Evolutionary conservation across 2,888 invertebrate genomes (phyloP).

Genomic region (Encarsia formosa): DNA sequence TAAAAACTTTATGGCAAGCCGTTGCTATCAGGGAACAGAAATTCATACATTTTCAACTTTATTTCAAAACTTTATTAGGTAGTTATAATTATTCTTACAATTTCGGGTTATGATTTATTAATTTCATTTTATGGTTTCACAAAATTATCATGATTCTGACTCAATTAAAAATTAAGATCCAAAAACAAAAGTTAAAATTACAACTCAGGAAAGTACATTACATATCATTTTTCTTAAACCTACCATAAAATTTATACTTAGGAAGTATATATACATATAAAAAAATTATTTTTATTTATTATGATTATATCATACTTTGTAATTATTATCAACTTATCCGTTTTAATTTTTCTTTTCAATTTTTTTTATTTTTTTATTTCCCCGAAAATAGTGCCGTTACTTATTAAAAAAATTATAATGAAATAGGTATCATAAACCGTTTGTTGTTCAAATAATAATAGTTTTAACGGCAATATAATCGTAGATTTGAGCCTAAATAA

Average conservation of each 20-base stretch:
- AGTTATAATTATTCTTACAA: constrained; percentile 42
- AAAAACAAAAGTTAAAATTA: constrained; percentile 6
- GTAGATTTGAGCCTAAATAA: constrained; percentile 4
- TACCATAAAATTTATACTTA: constrained; percentile 4
- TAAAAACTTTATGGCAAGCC: constrained; percentile 42
- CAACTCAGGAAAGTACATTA: constrained; percentile 7
- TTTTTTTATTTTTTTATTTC: constrained; percentile 1
- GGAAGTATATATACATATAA: too few species aligned
- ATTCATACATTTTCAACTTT: constrained; percentile 32
- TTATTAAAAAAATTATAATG: neutral
- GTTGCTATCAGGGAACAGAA: constrained; percentile 48
- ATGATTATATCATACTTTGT: too few species aligned
- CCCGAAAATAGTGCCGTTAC: constrained; percentile 11
- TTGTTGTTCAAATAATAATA: too few species aligned
- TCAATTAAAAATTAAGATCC: constrained; percentile 6
- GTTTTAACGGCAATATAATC: constrained; percentile 3
- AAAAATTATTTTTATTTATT: too few species aligned
- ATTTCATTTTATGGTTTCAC: constrained; percentile 29
- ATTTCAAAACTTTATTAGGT: constrained; percentile 41
- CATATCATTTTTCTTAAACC: constrained; percentile 4
- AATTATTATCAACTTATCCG: too few species aligned
- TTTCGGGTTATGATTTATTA: constrained; percentile 31
- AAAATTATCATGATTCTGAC: constrained; percentile 20
- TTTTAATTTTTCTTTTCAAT: too few species aligned
- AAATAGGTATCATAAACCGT: neutral